phyloP scores from a whole-genome alignment of 2,797 vertebrate species.

The Megalops cyprinoides region DNA sequence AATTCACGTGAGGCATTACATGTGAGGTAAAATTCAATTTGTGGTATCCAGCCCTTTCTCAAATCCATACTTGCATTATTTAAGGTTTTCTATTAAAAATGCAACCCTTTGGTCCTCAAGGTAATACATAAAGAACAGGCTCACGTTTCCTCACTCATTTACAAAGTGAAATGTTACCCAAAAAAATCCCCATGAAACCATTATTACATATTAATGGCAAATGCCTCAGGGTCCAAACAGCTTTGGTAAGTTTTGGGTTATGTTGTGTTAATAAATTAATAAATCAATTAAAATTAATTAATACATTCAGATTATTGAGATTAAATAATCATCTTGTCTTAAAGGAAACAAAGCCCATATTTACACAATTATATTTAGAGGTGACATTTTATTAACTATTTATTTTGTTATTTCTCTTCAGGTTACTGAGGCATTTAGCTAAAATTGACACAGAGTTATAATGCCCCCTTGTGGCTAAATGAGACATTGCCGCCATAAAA shows the following conservation, averaged over 20 bases:
- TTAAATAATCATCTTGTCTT: neutral
- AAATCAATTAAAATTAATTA: neutral
- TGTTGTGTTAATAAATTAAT: too few relatives aligned
- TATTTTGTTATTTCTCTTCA: neutral
- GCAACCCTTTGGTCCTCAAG: neutral
- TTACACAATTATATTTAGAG: constrained; percentile 2
- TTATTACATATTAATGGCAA: neutral
- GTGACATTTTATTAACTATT: neutral
- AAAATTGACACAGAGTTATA: constrained; percentile 1
- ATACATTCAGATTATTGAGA: neutral
- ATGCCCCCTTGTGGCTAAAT: neutral
- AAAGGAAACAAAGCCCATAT: neutral
- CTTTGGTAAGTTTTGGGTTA: too few relatives aligned
- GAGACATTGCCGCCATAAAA: too few relatives aligned
- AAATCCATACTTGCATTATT: neutral
- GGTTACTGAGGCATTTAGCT: too few relatives aligned
- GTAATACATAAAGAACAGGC: neutral
- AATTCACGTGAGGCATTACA: neutral
- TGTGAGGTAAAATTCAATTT: too few relatives aligned
- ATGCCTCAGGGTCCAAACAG: too few relatives aligned
- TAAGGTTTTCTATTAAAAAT: constrained; percentile 20
- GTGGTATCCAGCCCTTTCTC: too few relatives aligned
- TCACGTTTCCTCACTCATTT: neutral
- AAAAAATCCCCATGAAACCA: neutral
- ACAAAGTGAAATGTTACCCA: neutral